phyloP scores from a whole-genome alignment of 2,888 invertebrate species.

The Pyrrhosoma nymphula region DNA sequence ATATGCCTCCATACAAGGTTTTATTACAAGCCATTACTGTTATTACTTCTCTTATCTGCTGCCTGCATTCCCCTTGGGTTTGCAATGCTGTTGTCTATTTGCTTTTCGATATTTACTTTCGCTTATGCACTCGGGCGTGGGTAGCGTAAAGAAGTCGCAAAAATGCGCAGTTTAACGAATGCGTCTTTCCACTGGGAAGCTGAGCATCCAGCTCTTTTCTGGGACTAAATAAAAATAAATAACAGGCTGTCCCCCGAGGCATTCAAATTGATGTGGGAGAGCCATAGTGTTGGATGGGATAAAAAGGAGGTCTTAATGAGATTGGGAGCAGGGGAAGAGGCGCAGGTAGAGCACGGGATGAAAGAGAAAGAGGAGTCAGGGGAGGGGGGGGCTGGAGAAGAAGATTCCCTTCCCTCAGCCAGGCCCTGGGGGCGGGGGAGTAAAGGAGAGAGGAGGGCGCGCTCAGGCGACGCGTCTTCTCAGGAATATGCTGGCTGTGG shows the following conservation, averaged over 20 bases:
- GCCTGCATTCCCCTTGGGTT: background rate
- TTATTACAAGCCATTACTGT: background rate
- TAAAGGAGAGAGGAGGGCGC: background rate
- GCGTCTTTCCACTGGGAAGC: background rate
- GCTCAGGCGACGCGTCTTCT: background rate
- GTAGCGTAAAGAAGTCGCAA: background rate
- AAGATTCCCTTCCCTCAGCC: background rate
- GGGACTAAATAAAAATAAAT: background rate
- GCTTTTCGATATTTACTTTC: constrained; percentile 22
- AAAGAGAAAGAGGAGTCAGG: background rate
- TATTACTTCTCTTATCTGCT: constrained; percentile 12
- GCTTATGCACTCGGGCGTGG: background rate
- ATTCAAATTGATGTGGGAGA: constrained; percentile 17
- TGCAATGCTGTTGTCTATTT: background rate
- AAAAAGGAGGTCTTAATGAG: constrained; percentile 28
- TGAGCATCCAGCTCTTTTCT: background rate
- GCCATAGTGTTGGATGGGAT: constrained; percentile 32
- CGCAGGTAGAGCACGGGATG: background rate
- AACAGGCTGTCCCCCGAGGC: background rate
- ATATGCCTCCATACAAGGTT: background rate
- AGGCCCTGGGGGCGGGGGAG: background rate
- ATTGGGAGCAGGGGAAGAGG: constrained; percentile 16
- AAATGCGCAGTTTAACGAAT: constrained; percentile 28
- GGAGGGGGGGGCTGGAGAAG: background rate
- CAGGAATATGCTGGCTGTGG: background rate